Evolutionary conservation across 2,888 invertebrate genomes (phyloP), one percentile per base, ranked within the genome.

Genomic region (Drosophila tripunctata): DNA sequence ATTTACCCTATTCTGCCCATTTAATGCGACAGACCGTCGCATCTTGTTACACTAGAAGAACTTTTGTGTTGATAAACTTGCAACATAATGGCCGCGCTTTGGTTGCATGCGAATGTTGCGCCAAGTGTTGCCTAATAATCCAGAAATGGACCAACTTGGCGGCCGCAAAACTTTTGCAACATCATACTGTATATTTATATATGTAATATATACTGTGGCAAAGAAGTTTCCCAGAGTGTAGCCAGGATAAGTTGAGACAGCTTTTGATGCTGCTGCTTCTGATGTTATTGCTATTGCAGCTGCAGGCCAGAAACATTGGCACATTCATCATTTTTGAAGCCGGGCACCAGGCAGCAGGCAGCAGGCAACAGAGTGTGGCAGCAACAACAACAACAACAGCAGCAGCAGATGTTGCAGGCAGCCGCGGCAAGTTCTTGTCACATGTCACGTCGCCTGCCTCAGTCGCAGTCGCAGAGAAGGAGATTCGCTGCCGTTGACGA

Each of bases 391-490:
- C 38, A 60, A 6, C 14, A 57, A 3, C 30, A 50, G 21, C 57
- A 75, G 24, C 74, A 69, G 65, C 81, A 77, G 82, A 67, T 87
- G 85, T 64, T 78, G 78, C 85, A 80, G 56, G 58, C 76, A 63
- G 67, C 62, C 84, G 80, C 77, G 80, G 86, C 80, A 81, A 81
- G 74, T 79, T 87, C 85, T 87, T 87, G 81, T 87, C 82, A 83
- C 78, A 81, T 87, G 82, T 83, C 82, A 83, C 87, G 84, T 84
- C 72, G 87, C 67, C 78, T 51, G 71, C 66, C 51, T 50, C 71
- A 36, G 48, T 35, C 47, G 4, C 2, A 27, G 27, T n/a, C n/a
- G n/a, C n/a, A 41, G 45, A 36, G 35, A 30, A 17, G n/a, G 35
- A 58, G 65, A 27, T 27, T 35, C 43, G 24, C 7, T n/a, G 33